Evolutionary conservation across 2,888 invertebrate species (phyloP).

Genomic region (Chloromyia formosa): DNA sequence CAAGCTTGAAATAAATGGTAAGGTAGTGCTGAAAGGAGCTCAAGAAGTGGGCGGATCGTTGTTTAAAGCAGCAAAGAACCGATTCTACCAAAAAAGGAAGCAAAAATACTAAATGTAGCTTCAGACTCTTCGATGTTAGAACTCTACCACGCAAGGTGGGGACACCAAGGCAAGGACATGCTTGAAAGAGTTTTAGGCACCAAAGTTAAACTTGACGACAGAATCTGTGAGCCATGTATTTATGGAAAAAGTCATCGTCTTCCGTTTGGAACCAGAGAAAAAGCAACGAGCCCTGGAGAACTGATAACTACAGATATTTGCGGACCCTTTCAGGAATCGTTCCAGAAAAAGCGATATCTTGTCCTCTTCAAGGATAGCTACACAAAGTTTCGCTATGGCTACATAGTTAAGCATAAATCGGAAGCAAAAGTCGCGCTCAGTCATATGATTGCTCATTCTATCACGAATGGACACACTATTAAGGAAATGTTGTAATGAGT

Average conservation of each 20-base stretch:
- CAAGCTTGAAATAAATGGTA: slow-evolving; percentile 48
- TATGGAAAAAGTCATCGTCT: slow-evolving; percentile 6
- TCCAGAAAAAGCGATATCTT: slow-evolving; percentile 1
- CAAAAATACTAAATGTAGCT: background rate
- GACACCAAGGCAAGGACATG: background rate
- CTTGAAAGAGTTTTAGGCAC: slow-evolving; percentile 2
- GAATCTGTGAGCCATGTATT: slow-evolving; percentile 15
- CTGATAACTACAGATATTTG: background rate
- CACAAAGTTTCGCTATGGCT: slow-evolving; percentile 47
- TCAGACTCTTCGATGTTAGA: slow-evolving; percentile 9
- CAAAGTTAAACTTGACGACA: background rate
- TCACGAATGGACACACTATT: no score
- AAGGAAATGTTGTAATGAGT: no score
- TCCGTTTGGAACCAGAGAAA: slow-evolving; percentile 14
- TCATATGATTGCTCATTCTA: slow-evolving; percentile 27
- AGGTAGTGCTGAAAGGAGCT: slow-evolving; percentile 42
- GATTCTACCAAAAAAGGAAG: slow-evolving; percentile 43
- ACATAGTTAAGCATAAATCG: slow-evolving; percentile 39
- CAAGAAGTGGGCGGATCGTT: slow-evolving; percentile 46
- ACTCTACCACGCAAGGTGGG: slow-evolving; percentile 3
- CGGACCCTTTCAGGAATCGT: background rate
- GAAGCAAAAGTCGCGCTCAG: slow-evolving; percentile 39
- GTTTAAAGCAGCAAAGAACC: slow-evolving; percentile 51
- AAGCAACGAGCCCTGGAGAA: background rate
- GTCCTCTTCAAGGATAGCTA: slow-evolving; percentile 9